A percentile compares a stretch with the other conserved stretches of the same genome.
phyloP scores from a whole-genome alignment of 2,113 vertebrate genomes.

The Percopsis transmontana region DNA sequence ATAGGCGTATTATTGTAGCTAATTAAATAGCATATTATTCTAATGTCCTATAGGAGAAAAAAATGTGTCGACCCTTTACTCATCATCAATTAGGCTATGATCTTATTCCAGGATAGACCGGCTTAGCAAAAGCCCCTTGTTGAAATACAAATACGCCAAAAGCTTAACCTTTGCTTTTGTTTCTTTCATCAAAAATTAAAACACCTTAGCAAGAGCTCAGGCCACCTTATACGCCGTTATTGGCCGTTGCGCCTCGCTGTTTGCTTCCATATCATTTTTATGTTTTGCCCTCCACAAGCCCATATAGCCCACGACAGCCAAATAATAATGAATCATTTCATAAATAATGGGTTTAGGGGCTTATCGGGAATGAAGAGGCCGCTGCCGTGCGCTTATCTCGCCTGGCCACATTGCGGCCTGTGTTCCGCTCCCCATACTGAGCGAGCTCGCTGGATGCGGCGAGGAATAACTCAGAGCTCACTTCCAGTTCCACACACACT shows the following conservation, averaged over 20 bases:
- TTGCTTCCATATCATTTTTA: constrained; percentile 75
- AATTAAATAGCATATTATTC: not conserved
- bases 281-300: constrained; percentile 86
- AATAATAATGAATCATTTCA: constrained; percentile 97
- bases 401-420: constrained; percentile 90
- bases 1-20: not conserved
- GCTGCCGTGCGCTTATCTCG: constrained; percentile 88
- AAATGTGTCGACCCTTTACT: constrained; percentile 6
- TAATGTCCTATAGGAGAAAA: not conserved
- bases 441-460: constrained; percentile 85
- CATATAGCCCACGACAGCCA: constrained; percentile 82
- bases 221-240: constrained; percentile 60
- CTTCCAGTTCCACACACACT: constrained; percentile 77
- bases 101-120: constrained; percentile 41
- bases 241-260: constrained; percentile 60
- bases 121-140: constrained; percentile 33
- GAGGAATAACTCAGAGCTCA: constrained; percentile 85
- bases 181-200: constrained; percentile 54
- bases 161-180: constrained; percentile 64
- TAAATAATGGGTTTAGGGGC: constrained; percentile 92
- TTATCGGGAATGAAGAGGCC: constrained; percentile 92
- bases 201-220: constrained; percentile 45
- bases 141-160: constrained; percentile 51
- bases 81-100: constrained; percentile 28
- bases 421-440: constrained; percentile 91